phyloP scores from a whole-genome alignment of 2,797 vertebrate genomes.

The Gallirallus australis region DNA sequence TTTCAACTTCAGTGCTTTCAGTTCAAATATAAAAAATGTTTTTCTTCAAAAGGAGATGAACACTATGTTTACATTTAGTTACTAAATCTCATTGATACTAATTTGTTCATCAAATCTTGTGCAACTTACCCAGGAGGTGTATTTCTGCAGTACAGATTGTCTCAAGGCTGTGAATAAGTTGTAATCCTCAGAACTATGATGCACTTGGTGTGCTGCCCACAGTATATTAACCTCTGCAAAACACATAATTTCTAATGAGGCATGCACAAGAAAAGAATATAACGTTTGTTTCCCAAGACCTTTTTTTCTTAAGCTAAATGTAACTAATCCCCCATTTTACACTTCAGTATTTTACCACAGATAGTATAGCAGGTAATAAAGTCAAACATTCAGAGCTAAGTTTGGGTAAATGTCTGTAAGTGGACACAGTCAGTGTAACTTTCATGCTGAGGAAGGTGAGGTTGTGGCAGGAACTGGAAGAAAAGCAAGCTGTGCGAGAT shows the following conservation, averaged over 20 bases:
- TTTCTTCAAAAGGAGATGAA: not conserved
- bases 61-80: not conserved
- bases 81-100: not conserved
- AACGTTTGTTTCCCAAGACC: not conserved
- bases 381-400: not conserved
- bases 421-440: not conserved
- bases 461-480: not conserved
- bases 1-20: not conserved
- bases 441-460: not conserved
- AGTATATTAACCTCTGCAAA: conserved; percentile 91
- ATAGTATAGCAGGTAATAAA: conserved; percentile 47
- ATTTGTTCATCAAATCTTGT: not conserved
- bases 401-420: not conserved
- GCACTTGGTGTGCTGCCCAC: conserved; percentile 94
- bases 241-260: conserved; percentile 61
- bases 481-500: not conserved
- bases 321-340: conserved; percentile 4
- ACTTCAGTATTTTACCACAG: conserved; percentile 1
- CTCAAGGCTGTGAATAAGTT: conserved; percentile 93
- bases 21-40: not conserved
- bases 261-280: conserved; percentile 31
- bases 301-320: not conserved
- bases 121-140: conserved; percentile 90
- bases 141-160: conserved; percentile 88
- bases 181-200: conserved; percentile 95